phyloP scores from a whole-genome alignment of 2,888 invertebrate genomes.

The Xestia ashworthii region DNA sequence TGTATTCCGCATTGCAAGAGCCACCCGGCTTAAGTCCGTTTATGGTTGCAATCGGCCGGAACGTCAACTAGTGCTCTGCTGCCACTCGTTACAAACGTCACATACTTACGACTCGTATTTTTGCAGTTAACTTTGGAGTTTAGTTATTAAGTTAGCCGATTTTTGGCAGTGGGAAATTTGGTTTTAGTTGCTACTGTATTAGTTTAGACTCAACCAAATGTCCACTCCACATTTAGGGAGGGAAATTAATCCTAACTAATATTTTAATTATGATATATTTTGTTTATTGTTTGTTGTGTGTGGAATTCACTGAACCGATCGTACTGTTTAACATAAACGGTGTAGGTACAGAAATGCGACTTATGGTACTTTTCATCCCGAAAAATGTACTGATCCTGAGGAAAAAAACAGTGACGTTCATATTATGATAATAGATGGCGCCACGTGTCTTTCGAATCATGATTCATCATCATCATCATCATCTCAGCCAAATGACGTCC shows the following conservation, averaged over 20 bases:
- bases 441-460: too few species aligned
- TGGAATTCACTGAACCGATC: too few species aligned
- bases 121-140: slow-evolving; percentile 7
- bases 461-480: too few species aligned
- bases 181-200: neutral
- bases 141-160: neutral
- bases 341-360: too few species aligned
- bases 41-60: slow-evolving; percentile 5
- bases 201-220: neutral
- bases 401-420: too few species aligned
- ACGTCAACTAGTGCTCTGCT: slow-evolving; percentile 4
- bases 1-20: slow-evolving; percentile 12
- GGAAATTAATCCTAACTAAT: neutral
- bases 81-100: slow-evolving; percentile 18
- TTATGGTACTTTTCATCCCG: too few species aligned
- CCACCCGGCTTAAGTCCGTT: slow-evolving; percentile 24
- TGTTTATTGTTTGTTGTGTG: too few species aligned
- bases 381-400: too few species aligned
- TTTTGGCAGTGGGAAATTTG: slow-evolving; percentile 18
- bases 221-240: neutral
- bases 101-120: slow-evolving; percentile 14
- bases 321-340: too few species aligned
- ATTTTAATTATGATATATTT: too few species aligned
- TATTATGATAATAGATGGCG: too few species aligned
- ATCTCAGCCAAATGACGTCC: too few species aligned